Conservation (phyloP, 37 sponge, comb jelly and placozoan genomes). For the Beroe forskalii region DNA sequence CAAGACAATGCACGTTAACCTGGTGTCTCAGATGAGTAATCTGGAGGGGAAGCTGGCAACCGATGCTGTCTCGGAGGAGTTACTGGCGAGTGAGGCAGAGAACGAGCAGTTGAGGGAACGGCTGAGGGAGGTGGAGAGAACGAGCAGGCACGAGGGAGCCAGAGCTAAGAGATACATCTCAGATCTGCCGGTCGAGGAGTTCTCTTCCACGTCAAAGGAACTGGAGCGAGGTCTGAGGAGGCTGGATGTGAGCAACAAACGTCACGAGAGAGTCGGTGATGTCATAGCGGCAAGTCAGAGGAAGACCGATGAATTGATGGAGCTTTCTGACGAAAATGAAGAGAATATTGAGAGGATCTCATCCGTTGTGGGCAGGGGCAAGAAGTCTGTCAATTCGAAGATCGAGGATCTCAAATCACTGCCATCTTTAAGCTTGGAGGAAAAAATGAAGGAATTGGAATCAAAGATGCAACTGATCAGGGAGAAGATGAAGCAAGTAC, state of each 20-base stretch:
- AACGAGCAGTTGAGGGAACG: neutral
- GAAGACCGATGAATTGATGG: neutral
- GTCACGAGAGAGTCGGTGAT: neutral
- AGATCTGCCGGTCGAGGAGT: neutral
- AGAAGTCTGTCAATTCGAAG: neutral
- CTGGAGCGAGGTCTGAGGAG: neutral
- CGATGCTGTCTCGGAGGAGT: neutral
- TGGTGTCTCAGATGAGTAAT: neutral
- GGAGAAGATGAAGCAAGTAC: neutral
- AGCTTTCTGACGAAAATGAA: neutral
- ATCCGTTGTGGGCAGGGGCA: neutral
- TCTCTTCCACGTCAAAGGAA: neutral
- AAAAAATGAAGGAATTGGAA: slow-evolving; percentile 49
- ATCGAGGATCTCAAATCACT: neutral
- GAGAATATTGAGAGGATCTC: neutral
- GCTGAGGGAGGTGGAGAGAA: neutral
- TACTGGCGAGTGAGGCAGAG: neutral
- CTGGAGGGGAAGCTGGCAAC: neutral
- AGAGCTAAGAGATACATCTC: slow-evolving; percentile 54
- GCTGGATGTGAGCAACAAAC: neutral
- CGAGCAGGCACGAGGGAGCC: neutral
- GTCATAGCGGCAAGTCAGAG: neutral
- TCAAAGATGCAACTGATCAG: neutral
- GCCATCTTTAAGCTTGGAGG: slow-evolving; percentile 25
- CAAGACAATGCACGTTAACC: neutral